These are phyloP conservation scores for Podocnemis expansa DNA, from an alignment of 2,113 vertebrate species.

Conservation along the genomic window DNA sequence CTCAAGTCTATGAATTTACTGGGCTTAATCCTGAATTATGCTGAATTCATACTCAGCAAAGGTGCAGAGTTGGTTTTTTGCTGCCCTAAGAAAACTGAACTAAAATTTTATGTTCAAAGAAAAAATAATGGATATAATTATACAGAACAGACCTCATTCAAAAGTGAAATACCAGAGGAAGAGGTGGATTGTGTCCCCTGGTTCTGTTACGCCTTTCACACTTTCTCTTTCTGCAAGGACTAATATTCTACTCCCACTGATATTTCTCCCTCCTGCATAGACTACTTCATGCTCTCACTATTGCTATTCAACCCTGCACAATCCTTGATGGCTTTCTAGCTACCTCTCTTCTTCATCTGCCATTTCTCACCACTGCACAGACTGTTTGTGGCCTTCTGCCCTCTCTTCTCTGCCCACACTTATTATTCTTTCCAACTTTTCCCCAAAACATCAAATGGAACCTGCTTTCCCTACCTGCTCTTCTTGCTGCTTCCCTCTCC, in stretches of 20 bases:
- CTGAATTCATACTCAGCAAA: accelerated
- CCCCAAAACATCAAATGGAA: neutral
- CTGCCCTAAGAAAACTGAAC: neutral
- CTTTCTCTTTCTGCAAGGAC: neutral
- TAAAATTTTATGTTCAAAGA: neutral
- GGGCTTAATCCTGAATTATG: neutral
- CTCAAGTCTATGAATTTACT: neutral
- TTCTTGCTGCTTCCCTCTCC: neutral
- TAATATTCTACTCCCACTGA: neutral
- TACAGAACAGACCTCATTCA: neutral
- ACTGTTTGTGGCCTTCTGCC: neutral
- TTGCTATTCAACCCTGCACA: neutral
- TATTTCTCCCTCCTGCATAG: neutral
- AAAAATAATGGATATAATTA: neutral
- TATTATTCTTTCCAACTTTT: neutral
- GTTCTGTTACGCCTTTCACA: neutral
- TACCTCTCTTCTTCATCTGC: neutral
- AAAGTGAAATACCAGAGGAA: neutral
- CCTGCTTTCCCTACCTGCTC: neutral
- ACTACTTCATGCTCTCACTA: neutral
- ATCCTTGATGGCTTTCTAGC: neutral
- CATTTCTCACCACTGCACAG: neutral
- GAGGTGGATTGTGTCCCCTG: neutral
- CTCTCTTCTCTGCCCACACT: neutral
- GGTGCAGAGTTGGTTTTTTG: neutral